Conservation (phyloP, 2,113 vertebrate species). For the Pogona vitticeps region DNA sequence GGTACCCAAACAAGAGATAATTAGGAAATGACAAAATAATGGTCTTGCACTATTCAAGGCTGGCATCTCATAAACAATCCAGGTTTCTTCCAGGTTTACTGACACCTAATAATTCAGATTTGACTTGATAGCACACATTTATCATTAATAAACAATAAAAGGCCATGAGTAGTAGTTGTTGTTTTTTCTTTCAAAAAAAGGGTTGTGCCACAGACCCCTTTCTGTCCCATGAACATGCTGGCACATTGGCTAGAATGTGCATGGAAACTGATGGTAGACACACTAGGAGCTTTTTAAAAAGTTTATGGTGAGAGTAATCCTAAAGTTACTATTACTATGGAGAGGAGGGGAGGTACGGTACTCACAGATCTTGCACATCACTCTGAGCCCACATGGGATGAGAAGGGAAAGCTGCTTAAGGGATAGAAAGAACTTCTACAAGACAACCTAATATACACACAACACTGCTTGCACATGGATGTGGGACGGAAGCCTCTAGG, state of each 20-base stretch:
- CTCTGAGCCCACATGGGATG: conserved; percentile 3
- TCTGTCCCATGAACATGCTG: background rate
- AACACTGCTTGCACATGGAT: background rate
- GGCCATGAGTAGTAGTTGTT: no score
- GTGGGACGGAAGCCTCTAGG: rapidly evolving
- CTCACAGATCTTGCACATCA: background rate
- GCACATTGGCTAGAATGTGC: background rate
- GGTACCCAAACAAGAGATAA: background rate
- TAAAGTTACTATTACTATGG: background rate
- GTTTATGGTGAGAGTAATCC: background rate
- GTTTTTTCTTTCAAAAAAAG: background rate
- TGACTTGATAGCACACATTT: background rate
- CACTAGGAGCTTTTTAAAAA: background rate
- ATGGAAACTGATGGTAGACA: background rate
- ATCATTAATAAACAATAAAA: background rate
- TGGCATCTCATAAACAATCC: background rate
- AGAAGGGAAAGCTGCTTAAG: background rate
- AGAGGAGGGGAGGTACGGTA: background rate
- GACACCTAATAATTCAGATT: background rate
- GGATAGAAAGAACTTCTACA: rapidly evolving
- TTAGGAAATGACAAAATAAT: background rate
- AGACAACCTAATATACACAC: background rate
- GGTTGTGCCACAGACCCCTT: background rate
- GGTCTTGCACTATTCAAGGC: background rate
- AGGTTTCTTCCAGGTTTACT: background rate